A percentile compares a stretch with the other conserved stretches of the same genome.
These are phyloP conservation scores for Pangasianodon gigas DNA, from an alignment of 2,113 vertebrate genomes.

Conservation along the genomic window DNA sequence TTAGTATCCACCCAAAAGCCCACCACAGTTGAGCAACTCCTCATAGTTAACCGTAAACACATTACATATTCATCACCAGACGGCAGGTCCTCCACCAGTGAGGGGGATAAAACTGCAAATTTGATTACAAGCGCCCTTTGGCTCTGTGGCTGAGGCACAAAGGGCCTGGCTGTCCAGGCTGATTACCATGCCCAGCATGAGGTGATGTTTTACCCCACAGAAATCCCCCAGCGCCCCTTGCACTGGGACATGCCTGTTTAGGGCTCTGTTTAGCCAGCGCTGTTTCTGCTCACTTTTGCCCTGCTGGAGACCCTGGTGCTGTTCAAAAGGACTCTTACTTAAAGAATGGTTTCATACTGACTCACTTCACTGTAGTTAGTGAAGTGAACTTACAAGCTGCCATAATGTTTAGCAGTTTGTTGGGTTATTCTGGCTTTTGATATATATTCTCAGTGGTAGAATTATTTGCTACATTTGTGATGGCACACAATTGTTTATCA, in stretches of 20 bases:
- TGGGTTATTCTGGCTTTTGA: not conserved
- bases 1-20: constrained; percentile 31
- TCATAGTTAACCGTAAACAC: constrained; percentile 59
- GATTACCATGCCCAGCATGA: constrained; percentile 99
- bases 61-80: constrained; percentile 67
- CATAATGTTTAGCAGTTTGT: not conserved
- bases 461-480: not conserved
- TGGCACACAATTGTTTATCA: not conserved
- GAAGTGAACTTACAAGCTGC: not conserved
- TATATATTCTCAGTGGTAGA: not conserved
- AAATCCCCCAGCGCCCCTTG: constrained; percentile 64
- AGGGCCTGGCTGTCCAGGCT: constrained; percentile 93
- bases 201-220: constrained; percentile 80
- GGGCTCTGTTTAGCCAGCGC: constrained; percentile 67
- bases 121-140: constrained; percentile 99
- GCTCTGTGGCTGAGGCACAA: constrained; percentile 92
- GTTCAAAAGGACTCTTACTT: constrained; percentile 23
- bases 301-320: constrained; percentile 36
- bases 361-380: constrained; percentile 6
- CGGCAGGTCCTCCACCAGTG: constrained; percentile 74
- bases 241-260: constrained; percentile 83
- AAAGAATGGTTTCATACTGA: constrained; percentile 22
- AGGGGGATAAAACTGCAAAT: constrained; percentile 88
- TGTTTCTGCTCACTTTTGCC: constrained; percentile 38
- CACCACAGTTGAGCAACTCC: constrained; percentile 37